Base-by-base conservation (phyloP, 2,113 vertebrate species). In the Phaethon lepturus region DNA sequence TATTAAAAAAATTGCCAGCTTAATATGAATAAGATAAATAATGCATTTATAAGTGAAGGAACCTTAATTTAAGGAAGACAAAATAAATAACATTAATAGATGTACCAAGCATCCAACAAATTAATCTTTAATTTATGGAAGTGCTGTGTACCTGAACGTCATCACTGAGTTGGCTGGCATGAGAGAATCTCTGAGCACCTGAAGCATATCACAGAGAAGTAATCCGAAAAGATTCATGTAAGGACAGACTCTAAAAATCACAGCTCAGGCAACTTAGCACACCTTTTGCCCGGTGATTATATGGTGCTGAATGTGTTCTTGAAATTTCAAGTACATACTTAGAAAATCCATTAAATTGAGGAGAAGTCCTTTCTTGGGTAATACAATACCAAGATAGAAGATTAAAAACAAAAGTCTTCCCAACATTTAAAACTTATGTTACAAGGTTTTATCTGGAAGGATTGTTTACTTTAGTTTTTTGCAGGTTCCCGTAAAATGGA, bases 401-500 rank as follows among this genome's bases (percentile, higher is more conserved):
- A 58, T 35, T 68, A 60, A 50, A 87, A 79, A 5, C 44, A 86
- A 52, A 33, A 93, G 11, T 20, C 40, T 45, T 87, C 22, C 22
- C 1, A 11, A 10, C 11, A 38, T 40, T 69, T 62, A 28, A 84
- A 89, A 78, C 9, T 40, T 66, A 4, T 1, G 4, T 55, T 84
- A n/a, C 6, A 42, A 64, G 40, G 17, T 28, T 69, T 0, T 71
- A 38, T 62, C 29, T 68, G 60, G 24, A 24, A 25, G 10, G 2
- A 23, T 95, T 89, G 35, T 58, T 78, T 67, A 16, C 33, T 79
- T 52, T 89, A 19, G 4, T 3, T 22, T 63, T 83, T 80, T 92
- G 31, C 89, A 99, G 98, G 98, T 83, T 98, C 98, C 62, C 98
- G 98, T 69, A 99, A 98, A 98, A 98, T 98, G 98, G 98, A 98